Percentiles rank a stretch among this genome's conserved stretches.
Conservation (phyloP, 2,113 vertebrate species). For the Perca fluviatilis region DNA sequence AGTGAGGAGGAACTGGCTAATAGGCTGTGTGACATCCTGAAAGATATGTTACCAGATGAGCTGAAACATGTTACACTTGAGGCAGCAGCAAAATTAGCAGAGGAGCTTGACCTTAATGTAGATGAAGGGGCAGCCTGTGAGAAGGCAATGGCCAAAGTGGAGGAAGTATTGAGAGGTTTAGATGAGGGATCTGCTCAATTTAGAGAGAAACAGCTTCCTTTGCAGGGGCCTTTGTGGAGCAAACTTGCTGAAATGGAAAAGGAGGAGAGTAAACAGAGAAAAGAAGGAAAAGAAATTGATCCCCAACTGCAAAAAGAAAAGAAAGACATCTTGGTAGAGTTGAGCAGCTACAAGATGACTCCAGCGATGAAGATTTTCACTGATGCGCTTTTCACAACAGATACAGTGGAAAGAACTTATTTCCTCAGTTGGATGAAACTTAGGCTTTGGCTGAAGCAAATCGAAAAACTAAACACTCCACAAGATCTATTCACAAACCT, state of each 20-base stretch:
- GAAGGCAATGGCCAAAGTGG: conserved; percentile 69
- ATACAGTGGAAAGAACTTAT: conserved; percentile 71
- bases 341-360: conserved; percentile 74
- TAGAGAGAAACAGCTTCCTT: conserved; percentile 71
- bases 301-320: conserved; percentile 57
- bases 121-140: conserved; percentile 76
- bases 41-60: conserved; percentile 57
- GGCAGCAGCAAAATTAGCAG: conserved; percentile 61
- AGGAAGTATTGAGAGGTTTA: conserved; percentile 73
- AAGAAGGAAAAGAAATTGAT: conserved; percentile 25
- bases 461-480: conserved; percentile 37
- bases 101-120: conserved; percentile 60
- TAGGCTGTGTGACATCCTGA: conserved; percentile 58
- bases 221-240: conserved; percentile 76
- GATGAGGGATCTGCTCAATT: conserved; percentile 66
- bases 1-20: conserved; percentile 68
- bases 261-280: conserved; percentile 60
- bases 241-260: conserved; percentile 75
- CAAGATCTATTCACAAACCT: conserved; percentile 11
- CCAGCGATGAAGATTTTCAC: conserved; percentile 78
- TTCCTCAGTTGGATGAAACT: conserved; percentile 82
- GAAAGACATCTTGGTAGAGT: conserved; percentile 51
- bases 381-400: conserved; percentile 60
- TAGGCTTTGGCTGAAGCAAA: conserved; percentile 64
- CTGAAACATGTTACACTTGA: conserved; percentile 71